Conservation (phyloP, 2,797 vertebrate species). For the Siniperca undulata region DNA sequence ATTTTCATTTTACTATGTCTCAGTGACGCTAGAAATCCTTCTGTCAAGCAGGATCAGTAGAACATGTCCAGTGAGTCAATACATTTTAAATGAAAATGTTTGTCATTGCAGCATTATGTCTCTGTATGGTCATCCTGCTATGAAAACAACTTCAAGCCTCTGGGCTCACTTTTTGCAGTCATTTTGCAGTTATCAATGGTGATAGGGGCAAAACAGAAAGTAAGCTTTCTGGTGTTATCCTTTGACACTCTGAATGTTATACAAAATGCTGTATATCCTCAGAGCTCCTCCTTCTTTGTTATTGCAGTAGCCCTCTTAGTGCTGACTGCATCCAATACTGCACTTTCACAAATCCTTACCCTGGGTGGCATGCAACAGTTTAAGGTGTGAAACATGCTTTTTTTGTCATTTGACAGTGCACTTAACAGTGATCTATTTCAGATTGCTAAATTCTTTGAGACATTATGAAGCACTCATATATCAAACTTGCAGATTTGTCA, state of each 20-base stretch:
- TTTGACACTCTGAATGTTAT: not conserved
- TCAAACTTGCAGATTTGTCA: not conserved
- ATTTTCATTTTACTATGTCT: too few relatives aligned
- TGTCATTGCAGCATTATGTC: too few relatives aligned
- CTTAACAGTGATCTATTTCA: not conserved
- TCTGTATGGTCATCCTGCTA: not conserved
- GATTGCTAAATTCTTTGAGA: not conserved
- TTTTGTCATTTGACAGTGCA: not conserved
- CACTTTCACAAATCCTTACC: not conserved
- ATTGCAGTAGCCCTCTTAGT: not conserved
- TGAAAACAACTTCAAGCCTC: too few relatives aligned
- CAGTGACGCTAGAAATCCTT: not conserved
- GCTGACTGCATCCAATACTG: not conserved
- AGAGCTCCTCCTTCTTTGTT: not conserved
- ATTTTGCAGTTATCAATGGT: not conserved
- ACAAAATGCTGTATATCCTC: not conserved
- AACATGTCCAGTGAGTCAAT: not conserved
- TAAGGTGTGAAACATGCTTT: not conserved
- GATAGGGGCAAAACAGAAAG: not conserved
- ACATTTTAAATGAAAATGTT: not conserved
- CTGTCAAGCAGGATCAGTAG: not conserved
- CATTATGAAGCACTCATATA: not conserved
- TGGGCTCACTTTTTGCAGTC: too few relatives aligned
- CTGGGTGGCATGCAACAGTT: not conserved
- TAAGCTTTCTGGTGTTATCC: not conserved